Base-by-base conservation (phyloP, 2,113 vertebrate genomes). In the Halcyon senegalensis region DNA sequence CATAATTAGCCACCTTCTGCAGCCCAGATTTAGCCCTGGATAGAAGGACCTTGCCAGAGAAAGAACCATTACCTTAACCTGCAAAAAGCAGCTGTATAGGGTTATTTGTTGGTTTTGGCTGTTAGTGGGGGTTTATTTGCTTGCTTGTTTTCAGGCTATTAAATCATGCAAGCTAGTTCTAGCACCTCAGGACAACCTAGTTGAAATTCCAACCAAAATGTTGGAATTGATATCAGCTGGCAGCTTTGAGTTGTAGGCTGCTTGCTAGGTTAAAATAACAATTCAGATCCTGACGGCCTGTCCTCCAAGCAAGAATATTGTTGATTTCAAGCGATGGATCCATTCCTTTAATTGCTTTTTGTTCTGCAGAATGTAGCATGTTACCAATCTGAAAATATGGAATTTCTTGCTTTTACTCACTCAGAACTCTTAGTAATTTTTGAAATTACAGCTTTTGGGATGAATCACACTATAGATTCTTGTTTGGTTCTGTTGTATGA, bases 91-190 rank as follows among this genome's bases (percentile, higher is more conserved):
- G 27, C 44, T 37, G 9, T 12, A 5, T 30, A 24, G 16, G 9
- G 0, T 2, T 4, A 9, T 35, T 56, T 58, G 11, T 12, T 28
- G 48, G 8, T 0, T 68, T 86, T 48, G 87, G n/a, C 11, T 53
- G 9, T 83, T 60, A 16, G 11, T 33, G 28, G 11, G 4, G 0
- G 3, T 14, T 31, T 35, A 46, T 13, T 58, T 51, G 0, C 7
- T 35, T 41, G 9, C n/a, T 66, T 67, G 58, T 67, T 93, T 88
- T 90, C 46, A 68, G 69, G 10, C 13, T 46, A 2, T 56, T 50
- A 18, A 81, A 82, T 73, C 44, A 60, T 48, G 23, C 7, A 63
- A 27, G 31, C 31, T 84, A 16, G 6, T 84, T 70, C 62, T 43
- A 17, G 48, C 78, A 76, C 39, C 51, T 83, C 15, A 17, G 39